Percentiles rank a stretch among this genome's conserved stretches.
phyloP scores from a whole-genome alignment of 2,113 vertebrate genomes.

The Carollia perspicillata region DNA sequence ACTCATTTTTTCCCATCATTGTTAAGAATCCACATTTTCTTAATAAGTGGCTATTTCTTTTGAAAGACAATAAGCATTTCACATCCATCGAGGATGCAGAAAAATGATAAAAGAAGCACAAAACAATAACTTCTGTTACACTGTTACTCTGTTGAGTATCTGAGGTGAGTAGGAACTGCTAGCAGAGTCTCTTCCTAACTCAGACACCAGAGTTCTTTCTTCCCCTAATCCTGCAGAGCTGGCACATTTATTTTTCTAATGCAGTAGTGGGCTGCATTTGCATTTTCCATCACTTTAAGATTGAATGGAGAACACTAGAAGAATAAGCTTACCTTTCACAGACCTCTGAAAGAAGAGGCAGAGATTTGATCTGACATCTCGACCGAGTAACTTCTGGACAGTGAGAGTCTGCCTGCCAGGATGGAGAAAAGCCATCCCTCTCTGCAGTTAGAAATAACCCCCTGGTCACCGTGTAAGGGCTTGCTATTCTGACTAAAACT shows the following conservation, averaged over 20 bases:
- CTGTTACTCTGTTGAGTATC: neutral
- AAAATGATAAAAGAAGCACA: neutral
- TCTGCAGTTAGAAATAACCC: neutral
- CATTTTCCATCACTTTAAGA: neutral
- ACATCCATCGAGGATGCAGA: neutral
- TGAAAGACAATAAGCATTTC: neutral
- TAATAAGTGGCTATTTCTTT: neutral
- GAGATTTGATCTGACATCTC: neutral
- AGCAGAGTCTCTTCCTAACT: neutral
- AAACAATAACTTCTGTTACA: neutral
- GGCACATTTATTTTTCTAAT: neutral
- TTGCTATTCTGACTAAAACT: neutral
- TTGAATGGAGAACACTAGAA: neutral
- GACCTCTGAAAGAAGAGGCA: neutral
- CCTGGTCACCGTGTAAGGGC: neutral
- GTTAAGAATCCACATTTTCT: neutral
- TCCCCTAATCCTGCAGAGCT: neutral
- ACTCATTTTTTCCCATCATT: neutral
- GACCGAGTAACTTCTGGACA: neutral
- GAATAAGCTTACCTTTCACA: neutral
- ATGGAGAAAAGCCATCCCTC: neutral
- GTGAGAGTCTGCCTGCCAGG: neutral
- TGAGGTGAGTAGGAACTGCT: neutral
- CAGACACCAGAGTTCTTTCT: neutral
- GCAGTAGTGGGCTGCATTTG: neutral